Conservation (phyloP, 2,888 invertebrate genomes). For the Schizaphis graminum region DNA sequence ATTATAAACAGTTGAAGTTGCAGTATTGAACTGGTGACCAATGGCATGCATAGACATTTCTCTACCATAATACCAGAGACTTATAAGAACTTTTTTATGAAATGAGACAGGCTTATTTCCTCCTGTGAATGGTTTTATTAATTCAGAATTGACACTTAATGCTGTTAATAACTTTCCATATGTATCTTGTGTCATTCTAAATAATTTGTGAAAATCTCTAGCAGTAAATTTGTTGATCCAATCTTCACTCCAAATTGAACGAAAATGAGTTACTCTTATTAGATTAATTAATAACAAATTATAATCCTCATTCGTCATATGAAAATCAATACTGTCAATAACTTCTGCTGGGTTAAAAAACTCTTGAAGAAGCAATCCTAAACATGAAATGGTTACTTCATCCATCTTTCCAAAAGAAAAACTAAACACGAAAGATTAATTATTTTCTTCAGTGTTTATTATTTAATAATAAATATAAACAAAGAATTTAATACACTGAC, state of each 20-base stretch:
- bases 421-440: too few relatives aligned
- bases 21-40: neutral
- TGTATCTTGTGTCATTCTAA: neutral
- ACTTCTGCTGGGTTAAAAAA: too few relatives aligned
- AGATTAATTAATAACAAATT: too few relatives aligned
- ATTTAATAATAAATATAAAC: too few relatives aligned
- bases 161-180: constrained; percentile 6
- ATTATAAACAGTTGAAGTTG: constrained; percentile 6
- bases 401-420: too few relatives aligned
- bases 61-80: neutral
- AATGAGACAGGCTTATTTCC: constrained; percentile 5
- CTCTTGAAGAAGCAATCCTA: too few relatives aligned
- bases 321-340: too few relatives aligned
- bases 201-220: neutral
- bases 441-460: too few relatives aligned
- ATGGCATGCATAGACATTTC: constrained; percentile 12
- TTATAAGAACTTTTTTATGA: neutral
- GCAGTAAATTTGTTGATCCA: neutral
- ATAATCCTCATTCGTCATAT: too few relatives aligned
- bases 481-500: too few relatives aligned
- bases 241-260: constrained; percentile 17
- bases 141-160: constrained; percentile 1
- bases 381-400: too few relatives aligned
- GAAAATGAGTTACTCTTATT: too few relatives aligned
- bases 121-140: neutral